These are phyloP conservation scores for Mormyrus proboscirostris DNA, from an alignment of 2,797 vertebrate species.

Conservation along the genomic window DNA sequence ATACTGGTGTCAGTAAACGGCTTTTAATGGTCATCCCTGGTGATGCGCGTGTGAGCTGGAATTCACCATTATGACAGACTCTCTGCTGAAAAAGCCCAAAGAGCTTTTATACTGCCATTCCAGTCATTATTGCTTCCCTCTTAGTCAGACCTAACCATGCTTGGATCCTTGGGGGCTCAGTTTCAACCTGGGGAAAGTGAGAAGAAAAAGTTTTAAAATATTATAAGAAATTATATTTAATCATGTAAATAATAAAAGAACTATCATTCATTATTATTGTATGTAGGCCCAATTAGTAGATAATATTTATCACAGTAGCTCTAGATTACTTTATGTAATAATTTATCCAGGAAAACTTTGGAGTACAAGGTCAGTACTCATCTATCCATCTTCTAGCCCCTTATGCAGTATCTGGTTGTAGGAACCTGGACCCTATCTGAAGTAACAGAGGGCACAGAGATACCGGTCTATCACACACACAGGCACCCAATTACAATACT, in stretches of 20 bases:
- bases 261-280: background rate
- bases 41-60: background rate
- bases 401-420: background rate
- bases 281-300: background rate
- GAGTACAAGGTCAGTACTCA: background rate
- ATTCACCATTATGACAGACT: background rate
- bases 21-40: background rate
- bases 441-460: background rate
- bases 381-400: background rate
- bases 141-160: background rate
- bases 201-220: background rate
- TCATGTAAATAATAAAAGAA: background rate
- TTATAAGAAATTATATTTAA: background rate
- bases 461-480: background rate
- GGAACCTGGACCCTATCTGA: background rate
- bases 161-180: background rate
- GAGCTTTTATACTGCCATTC: background rate
- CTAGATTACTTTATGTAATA: background rate
- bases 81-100: background rate
- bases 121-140: background rate
- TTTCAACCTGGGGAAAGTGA: background rate
- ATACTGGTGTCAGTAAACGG: background rate
- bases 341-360: background rate
- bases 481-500: background rate
- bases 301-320: background rate